These are phyloP conservation scores for Perca schrenkii DNA, from an alignment of 2,113 vertebrate species.

Conservation along the genomic window DNA sequence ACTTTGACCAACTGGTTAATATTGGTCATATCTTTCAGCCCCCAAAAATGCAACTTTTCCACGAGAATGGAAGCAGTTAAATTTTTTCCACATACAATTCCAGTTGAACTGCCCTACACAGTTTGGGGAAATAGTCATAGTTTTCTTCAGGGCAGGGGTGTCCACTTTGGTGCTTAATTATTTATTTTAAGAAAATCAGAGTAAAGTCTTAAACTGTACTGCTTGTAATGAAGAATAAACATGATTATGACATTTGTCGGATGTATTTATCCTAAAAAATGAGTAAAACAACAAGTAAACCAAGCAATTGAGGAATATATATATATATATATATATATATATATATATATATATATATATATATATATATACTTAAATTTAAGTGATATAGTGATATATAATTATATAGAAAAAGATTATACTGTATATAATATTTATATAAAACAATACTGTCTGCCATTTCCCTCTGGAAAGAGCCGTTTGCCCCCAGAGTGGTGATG, in stretches of 20 bases:
- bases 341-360: not conserved
- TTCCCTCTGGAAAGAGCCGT: no score
- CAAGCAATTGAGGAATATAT: not conserved
- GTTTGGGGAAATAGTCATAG: not conserved
- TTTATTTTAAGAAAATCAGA: not conserved
- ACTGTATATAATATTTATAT: no score
- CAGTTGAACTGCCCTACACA: not conserved
- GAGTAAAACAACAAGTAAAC: not conserved
- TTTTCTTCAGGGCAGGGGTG: not conserved
- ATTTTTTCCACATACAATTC: not conserved
- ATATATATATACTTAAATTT: not conserved
- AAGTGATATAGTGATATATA: not conserved
- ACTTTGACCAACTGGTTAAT: constrained; percentile 12
- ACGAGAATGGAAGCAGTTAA: not conserved
- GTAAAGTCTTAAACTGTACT: not conserved
- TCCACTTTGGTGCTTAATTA: not conserved
- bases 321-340: no score
- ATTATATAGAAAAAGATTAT: no score
- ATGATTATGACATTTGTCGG: not conserved
- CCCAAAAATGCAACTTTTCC: not conserved
- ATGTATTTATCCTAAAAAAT: not conserved
- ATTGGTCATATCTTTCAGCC: not conserved
- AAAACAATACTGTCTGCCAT: no score
- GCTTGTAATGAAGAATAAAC: not conserved
- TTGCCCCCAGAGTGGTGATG: no score